A percentile compares a stretch with the other conserved stretches of the same genome.
phyloP scores from a whole-genome alignment of 2,113 vertebrate genomes.

The Diadophis punctatus region DNA sequence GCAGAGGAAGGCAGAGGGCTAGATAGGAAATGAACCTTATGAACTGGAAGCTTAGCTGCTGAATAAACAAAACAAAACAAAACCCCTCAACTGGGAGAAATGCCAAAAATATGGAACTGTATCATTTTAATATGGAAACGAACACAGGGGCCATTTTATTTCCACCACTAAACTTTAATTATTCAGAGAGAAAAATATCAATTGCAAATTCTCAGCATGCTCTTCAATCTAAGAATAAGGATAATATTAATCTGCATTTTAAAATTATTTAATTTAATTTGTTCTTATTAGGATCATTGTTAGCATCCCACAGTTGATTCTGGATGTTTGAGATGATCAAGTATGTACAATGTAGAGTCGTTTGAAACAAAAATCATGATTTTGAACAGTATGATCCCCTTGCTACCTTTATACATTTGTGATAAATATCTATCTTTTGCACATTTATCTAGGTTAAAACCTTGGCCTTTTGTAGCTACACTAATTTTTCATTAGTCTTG shows the following conservation, averaged over 20 bases:
- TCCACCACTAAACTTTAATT: not conserved
- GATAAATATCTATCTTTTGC: not conserved
- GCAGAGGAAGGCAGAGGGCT: not conserved
- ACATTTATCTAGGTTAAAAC: not conserved
- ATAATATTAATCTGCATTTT: not conserved
- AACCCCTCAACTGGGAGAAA: not conserved
- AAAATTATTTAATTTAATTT: not conserved
- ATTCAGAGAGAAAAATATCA: not conserved
- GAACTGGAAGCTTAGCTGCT: not conserved
- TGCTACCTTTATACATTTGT: not conserved
- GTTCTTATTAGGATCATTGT: not conserved
- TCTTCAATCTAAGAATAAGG: not conserved
- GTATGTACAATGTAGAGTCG: not conserved
- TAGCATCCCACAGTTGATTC: not conserved
- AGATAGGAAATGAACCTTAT: not conserved
- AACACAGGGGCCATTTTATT: not conserved
- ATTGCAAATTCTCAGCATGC: not conserved
- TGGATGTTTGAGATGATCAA: not conserved
- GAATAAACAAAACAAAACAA: not conserved
- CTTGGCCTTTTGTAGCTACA: not conserved
- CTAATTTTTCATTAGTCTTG: not conserved
- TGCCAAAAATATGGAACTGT: not conserved
- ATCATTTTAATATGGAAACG: not conserved
- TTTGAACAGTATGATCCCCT: not conserved
- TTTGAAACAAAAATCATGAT: not conserved